Conservation (phyloP, 2,113 vertebrate genomes). For the Pomatorhinus ruficollis region DNA sequence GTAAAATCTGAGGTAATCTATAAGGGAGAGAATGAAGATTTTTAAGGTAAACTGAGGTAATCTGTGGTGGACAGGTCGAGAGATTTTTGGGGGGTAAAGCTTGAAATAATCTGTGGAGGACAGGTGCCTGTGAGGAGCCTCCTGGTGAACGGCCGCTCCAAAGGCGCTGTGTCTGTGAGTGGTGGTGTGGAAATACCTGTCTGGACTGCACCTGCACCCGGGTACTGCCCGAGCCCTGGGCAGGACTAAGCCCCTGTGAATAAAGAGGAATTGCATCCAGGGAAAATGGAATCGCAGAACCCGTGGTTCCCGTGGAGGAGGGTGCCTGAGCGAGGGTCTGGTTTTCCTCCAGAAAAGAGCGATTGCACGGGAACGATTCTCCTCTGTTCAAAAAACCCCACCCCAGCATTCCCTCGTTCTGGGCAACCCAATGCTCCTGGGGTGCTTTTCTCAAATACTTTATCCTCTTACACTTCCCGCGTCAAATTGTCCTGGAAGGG, state of each 20-base stretch:
- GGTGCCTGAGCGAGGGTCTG: neutral
- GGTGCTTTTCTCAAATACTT: neutral
- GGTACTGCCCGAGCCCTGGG: neutral
- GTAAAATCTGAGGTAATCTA: neutral
- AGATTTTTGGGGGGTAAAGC: neutral
- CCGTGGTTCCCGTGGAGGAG: neutral
- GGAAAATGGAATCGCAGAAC: neutral
- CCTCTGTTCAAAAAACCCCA: neutral
- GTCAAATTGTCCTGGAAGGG: neutral
- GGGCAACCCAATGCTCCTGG: neutral
- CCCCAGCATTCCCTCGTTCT: neutral
- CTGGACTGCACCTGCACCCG: neutral
- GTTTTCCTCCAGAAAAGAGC: neutral
- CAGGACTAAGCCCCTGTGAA: neutral
- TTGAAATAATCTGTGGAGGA: neutral
- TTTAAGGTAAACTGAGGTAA: neutral
- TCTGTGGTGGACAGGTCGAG: neutral
- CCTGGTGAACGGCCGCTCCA: rapidly evolving
- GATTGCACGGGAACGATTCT: neutral
- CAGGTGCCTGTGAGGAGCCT: neutral
- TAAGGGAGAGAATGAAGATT: neutral
- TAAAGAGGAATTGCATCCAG: neutral
- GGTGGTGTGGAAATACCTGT: neutral
- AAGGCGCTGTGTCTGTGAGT: neutral
- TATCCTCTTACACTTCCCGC: neutral